These are phyloP conservation scores for Drosophila anomalata DNA, from an alignment of 2,888 invertebrate species.

Conservation along the genomic window DNA sequence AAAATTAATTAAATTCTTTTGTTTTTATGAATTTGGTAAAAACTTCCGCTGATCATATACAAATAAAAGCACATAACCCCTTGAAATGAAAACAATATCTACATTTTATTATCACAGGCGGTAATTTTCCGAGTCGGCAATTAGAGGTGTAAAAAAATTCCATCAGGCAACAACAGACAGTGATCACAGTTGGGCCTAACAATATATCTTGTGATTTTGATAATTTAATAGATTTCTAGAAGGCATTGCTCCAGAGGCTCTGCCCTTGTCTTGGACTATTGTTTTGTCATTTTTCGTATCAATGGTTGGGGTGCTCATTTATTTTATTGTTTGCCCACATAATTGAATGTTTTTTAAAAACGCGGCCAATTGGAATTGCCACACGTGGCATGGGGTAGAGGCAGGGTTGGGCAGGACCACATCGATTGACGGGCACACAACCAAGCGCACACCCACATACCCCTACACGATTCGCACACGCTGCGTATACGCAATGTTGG, in stretches of 20 bases:
- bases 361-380: constrained; percentile 24
- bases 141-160: constrained; percentile 15
- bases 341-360: constrained; percentile 68
- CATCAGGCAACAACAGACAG: constrained; percentile 13
- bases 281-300: constrained; percentile 29
- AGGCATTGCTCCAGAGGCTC: constrained; percentile 21
- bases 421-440: constrained; percentile 45
- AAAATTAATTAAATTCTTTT: not conserved
- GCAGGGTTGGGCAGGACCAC: constrained; percentile 45
- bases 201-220: constrained; percentile 35
- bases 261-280: constrained; percentile 19
- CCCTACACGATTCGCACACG: constrained; percentile 38
- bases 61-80: constrained; percentile 1
- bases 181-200: constrained; percentile 22
- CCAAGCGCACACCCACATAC: constrained; percentile 40
- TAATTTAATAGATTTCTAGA: constrained; percentile 41
- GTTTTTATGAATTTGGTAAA: not conserved
- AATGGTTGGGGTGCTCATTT: constrained; percentile 42
- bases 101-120: constrained; percentile 11
- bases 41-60: not conserved
- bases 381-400: constrained; percentile 35
- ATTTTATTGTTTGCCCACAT: constrained; percentile 69
- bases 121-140: constrained; percentile 12
- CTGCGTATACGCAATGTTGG: constrained; percentile 51
- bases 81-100: not conserved